Evolutionary conservation across 1,140 invertebrate genomes (phyloP), one percentile per base, ranked within the genome.

Genomic region (Diorhabda sublineata): DNA sequence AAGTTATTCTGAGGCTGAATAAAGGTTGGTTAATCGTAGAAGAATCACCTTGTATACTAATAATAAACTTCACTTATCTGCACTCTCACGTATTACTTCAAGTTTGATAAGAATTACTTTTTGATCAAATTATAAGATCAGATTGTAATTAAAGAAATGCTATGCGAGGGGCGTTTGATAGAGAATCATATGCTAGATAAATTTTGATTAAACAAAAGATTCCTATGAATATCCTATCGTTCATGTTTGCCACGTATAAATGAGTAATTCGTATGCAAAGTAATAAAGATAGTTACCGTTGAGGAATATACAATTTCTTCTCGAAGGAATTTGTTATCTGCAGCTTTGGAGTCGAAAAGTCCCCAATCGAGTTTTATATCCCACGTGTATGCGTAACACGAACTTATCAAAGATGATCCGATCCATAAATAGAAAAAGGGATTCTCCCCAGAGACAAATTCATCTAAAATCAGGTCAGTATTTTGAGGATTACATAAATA

Each of bases 311-410:
- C 88, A 45, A 89, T 85, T 84, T 90, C 88, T 79, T 89, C 88
- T 60, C 88, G 80, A 42, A 90, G 78, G 77, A 89, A 89, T 79
- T 81, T 85, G 81, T 93, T 92, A 82, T 95, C 90, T 11, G 90
- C 90, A 58, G 92, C 88, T 76, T 89, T 91, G 43, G 85, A 86
- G 75, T 96, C 93, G 69, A 96, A 87, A 58, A 97, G 83, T 42
- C 95, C 94, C 94, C 94, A 97, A 84, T 97, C 94, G 91, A 96
- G 93, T 81, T 93, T 94, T 6, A 96, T 88, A 79, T 97, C 95
- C 94, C 94, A 97, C 3, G 88, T 88, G 69, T 91, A 89, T 0
- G 91, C 90, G 77, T 93, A 95, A 75, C 88, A 87, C 0, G 92
- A 92, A 76, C 87, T 92, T 52, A 92, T 81, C n/a, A 93, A 75